Evolutionary conservation across 2,797 vertebrate genomes (phyloP).

Genomic region (Hyperoplus lanceolatus): DNA sequence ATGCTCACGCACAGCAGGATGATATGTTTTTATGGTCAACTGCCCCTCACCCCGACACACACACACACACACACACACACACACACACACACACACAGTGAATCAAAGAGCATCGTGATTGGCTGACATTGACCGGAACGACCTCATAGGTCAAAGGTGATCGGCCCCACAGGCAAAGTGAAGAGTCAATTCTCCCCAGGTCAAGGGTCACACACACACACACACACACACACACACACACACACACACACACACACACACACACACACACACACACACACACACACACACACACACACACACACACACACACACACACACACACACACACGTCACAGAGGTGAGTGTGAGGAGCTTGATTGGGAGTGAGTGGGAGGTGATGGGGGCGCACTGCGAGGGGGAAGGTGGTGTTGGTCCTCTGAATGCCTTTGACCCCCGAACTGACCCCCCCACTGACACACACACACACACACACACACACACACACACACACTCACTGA

Average conservation of each 20-base stretch:
- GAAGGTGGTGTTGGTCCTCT: constrained; percentile 71
- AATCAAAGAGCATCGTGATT: constrained; percentile 74
- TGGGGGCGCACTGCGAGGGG: constrained; percentile 46
- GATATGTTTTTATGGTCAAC: constrained; percentile 71
- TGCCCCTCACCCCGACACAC: constrained; percentile 44
- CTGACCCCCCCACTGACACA: constrained; percentile 71
- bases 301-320: constrained; percentile 14
- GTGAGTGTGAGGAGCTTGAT: constrained; percentile 69
- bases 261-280: neutral
- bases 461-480: too few species aligned
- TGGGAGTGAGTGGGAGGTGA: constrained; percentile 62
- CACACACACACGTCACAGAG: constrained; percentile 49
- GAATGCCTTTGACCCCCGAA: constrained; percentile 85
- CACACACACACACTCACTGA: too few species aligned
- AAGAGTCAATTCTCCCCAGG: constrained; percentile 84
- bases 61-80: too few species aligned
- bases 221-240: too few species aligned
- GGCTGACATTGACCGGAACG: constrained; percentile 75
- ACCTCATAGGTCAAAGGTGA: constrained; percentile 74
- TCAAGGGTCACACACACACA: constrained; percentile 66
- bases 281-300: constrained; percentile 19
- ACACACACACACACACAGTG: constrained; percentile 39
- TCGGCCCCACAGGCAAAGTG: constrained; percentile 79
- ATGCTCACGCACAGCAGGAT: constrained; percentile 78
- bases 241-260: too few species aligned